A percentile compares a stretch with the other conserved stretches of the same genome.
phyloP scores from a whole-genome alignment of 2,797 vertebrate species.

The Chromobotia macracanthus region DNA sequence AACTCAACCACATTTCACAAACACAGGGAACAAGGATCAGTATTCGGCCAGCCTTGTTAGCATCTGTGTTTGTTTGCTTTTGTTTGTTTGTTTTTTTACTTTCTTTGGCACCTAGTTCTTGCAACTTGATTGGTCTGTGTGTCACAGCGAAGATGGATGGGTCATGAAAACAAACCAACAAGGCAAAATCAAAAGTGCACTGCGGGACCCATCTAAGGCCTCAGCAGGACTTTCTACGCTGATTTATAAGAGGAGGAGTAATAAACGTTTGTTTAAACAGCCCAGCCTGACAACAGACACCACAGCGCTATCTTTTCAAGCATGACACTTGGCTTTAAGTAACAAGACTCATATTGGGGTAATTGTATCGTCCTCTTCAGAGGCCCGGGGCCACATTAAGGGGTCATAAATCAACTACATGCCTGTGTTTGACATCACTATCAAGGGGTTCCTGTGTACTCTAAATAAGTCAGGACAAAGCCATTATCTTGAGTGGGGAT shows the following conservation, averaged over 20 bases:
- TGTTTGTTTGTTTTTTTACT: conserved; percentile 30
- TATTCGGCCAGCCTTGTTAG: conserved; percentile 43
- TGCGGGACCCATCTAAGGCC: conserved; percentile 41
- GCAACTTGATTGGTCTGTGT: conserved; percentile 19
- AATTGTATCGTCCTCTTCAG: conserved; percentile 53
- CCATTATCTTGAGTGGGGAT: conserved; percentile 21
- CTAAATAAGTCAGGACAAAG: conserved; percentile 31
- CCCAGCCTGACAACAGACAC: conserved; percentile 38
- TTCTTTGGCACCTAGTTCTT: conserved; percentile 36
- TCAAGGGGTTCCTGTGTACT: conserved; percentile 35
- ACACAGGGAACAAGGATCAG: conserved; percentile 35
- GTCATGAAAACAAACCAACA: conserved; percentile 49
- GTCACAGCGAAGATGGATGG: conserved; percentile 54
- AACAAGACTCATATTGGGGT: conserved; percentile 56
- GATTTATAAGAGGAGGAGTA: conserved; percentile 55
- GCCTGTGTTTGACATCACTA: conserved; percentile 48
- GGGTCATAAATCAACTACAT: conserved; percentile 61
- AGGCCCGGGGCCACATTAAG: conserved; percentile 45
- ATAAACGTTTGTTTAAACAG: conserved; percentile 53
- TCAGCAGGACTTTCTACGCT: conserved; percentile 44
- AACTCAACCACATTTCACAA: neutral
- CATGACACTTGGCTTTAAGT: conserved; percentile 52
- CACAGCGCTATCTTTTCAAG: conserved; percentile 36
- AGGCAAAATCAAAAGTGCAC: conserved; percentile 41
- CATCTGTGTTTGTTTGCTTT: conserved; percentile 32